A percentile compares a stretch with the other conserved stretches of the same genome.
phyloP scores from a whole-genome alignment of 37 sponge, comb jelly and placozoan genomes.

The Trichoplax adhaerens region DNA sequence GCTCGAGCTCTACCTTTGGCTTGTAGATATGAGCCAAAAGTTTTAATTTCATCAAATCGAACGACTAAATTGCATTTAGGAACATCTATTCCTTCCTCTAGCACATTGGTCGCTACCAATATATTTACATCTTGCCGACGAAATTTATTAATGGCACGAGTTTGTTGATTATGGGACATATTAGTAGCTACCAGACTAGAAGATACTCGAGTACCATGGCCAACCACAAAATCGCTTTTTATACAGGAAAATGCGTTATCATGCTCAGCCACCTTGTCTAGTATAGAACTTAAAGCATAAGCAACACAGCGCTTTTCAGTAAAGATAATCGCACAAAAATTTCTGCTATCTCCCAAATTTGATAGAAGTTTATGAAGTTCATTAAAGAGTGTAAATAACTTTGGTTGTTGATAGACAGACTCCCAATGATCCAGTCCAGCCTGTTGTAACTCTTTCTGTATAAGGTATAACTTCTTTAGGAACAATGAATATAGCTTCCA shows the following conservation, averaged over 20 bases:
- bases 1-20: conserved; percentile 88
- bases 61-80: conserved; percentile 82
- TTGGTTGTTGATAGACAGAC: too few relatives aligned
- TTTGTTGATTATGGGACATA: conserved; percentile 2
- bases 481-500: too few relatives aligned
- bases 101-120: conserved; percentile 74
- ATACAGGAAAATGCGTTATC: neutral
- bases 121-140: conserved; percentile 55
- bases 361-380: too few relatives aligned
- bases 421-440: too few relatives aligned
- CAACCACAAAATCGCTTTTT: conserved; percentile 21
- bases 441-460: too few relatives aligned
- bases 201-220: conserved; percentile 5
- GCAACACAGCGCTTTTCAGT: conserved; percentile 11
- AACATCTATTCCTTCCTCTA: conserved; percentile 93
- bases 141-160: conserved; percentile 40
- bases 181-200: neutral
- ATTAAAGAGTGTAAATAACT: too few relatives aligned
- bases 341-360: neutral
- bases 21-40: conserved; percentile 71
- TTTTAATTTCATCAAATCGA: conserved; percentile 74
- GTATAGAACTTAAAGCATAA: neutral
- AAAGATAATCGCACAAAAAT: conserved; percentile 5
- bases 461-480: too few relatives aligned
- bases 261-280: neutral